These are phyloP conservation scores for Camponotus pennsylvanicus DNA, from an alignment of 1,140 invertebrate genomes.

Conservation along the genomic window DNA sequence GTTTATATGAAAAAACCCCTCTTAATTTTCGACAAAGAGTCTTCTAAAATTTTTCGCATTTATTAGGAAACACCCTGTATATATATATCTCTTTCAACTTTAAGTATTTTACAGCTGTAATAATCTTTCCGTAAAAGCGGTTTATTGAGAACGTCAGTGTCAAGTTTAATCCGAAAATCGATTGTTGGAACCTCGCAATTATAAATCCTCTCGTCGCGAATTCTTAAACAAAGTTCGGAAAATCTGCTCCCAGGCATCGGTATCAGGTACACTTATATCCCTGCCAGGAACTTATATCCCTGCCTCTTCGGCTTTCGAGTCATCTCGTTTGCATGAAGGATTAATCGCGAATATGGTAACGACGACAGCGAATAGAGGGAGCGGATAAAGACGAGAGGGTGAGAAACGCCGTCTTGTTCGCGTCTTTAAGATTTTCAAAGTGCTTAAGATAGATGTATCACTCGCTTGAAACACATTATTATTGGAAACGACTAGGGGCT, in stretches of 20 bases:
- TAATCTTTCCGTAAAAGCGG: background rate
- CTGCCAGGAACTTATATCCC: conserved; percentile 33
- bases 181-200: background rate
- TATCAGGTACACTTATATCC: background rate
- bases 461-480: background rate
- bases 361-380: background rate
- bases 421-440: background rate
- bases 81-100: too few species aligned
- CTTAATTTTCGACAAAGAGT: too few species aligned
- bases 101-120: background rate
- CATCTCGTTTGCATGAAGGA: conserved; percentile 21
- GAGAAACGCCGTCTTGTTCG: background rate
- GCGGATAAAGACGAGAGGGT: background rate
- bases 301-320: conserved; percentile 3
- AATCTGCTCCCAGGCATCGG: conserved; percentile 1
- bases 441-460: background rate
- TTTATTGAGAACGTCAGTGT: background rate
- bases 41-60: too few species aligned
- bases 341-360: background rate
- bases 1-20: too few species aligned
- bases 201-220: background rate
- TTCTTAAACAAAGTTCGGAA: conserved; percentile 36
- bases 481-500: background rate
- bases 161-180: conserved; percentile 1
- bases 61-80: too few species aligned